phyloP scores from a whole-genome alignment of 1,140 invertebrate species.

The Rhagoletis zephyria region DNA sequence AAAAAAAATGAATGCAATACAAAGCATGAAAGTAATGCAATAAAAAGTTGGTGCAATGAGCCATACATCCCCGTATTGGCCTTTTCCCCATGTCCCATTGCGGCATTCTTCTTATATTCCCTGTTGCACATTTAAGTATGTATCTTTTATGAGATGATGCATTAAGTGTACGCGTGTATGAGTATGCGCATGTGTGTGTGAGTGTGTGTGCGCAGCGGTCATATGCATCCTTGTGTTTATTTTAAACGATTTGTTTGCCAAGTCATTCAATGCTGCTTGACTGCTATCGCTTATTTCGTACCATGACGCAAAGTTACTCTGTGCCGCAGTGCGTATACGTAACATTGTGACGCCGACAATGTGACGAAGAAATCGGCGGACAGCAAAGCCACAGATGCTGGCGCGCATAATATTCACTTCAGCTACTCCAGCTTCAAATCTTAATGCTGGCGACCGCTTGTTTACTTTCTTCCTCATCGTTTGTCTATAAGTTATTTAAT shows the following conservation, averaged over 20 bases:
- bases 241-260: conserved; percentile 32
- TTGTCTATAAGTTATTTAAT: conserved; percentile 23
- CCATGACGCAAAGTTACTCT: not conserved
- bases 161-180: not conserved
- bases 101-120: not conserved
- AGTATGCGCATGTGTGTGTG: not conserved
- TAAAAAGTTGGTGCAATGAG: conserved; percentile 22
- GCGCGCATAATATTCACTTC: not conserved
- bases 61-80: too few relatives aligned
- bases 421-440: not conserved
- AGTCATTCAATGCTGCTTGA: conserved; percentile 38
- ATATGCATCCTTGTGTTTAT: not conserved
- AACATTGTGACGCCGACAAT: not conserved
- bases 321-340: conserved; percentile 27
- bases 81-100: too few relatives aligned
- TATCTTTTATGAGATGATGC: not conserved
- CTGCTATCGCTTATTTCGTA: conserved; percentile 1
- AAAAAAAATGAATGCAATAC: not conserved
- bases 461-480: not conserved
- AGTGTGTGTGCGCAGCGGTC: not conserved
- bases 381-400: not conserved
- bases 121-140: conserved; percentile 38
- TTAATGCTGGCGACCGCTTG: not conserved
- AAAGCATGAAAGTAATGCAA: conserved; percentile 3
- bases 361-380: not conserved